Conservation (phyloP, 2,797 vertebrate species). For the Sus cebifrons region DNA sequence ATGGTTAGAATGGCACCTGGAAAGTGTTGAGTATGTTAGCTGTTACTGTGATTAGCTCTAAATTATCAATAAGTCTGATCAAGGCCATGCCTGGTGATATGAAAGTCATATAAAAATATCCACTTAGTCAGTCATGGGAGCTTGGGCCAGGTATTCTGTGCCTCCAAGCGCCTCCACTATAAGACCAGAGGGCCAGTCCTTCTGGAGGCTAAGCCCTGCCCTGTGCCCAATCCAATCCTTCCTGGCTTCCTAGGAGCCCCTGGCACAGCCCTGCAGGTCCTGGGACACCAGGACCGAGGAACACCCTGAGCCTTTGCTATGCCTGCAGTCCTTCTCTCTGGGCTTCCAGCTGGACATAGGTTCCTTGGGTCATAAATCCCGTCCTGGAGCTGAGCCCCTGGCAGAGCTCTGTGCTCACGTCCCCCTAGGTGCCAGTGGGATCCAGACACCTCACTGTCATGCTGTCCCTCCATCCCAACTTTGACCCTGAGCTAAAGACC, state of each 20-base stretch:
- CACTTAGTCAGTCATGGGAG: neutral
- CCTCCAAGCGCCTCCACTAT: neutral
- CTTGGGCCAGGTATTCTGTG: neutral
- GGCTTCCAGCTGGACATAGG: neutral
- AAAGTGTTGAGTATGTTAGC: neutral
- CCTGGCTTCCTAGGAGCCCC: neutral
- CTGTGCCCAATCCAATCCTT: no score
- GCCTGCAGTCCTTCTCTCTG: neutral
- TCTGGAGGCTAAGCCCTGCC: neutral
- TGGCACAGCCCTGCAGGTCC: neutral
- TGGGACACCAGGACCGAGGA: rapidly evolving
- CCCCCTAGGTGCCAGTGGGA: neutral
- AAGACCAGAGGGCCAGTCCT: neutral
- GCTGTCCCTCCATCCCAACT: neutral
- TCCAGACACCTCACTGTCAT: neutral
- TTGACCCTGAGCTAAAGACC: neutral
- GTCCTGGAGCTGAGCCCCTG: neutral
- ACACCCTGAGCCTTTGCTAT: neutral
- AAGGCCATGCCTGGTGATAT: neutral
- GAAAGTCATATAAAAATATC: neutral
- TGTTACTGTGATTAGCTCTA: neutral
- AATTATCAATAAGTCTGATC: neutral
- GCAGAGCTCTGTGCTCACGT: neutral
- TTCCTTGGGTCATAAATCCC: neutral
- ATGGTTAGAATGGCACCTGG: neutral